phyloP scores from a whole-genome alignment of 2,113 vertebrate species.

The Dicentrarchus labrax region DNA sequence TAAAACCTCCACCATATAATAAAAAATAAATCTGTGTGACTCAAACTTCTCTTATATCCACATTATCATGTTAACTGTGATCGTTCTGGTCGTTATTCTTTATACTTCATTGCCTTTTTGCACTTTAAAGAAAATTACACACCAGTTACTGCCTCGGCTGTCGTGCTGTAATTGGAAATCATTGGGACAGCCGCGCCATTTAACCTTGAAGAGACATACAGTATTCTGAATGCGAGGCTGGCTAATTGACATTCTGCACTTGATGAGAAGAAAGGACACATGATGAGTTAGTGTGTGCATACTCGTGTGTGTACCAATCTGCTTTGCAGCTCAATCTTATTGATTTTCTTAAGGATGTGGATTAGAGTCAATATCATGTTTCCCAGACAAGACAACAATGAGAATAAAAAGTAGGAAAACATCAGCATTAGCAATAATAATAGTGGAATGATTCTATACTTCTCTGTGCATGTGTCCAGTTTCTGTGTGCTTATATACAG shows the following conservation, averaged over 20 bases:
- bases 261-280: conserved; percentile 36
- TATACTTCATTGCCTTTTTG: neutral
- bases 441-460: neutral
- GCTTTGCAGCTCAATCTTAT: neutral
- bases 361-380: conserved; percentile 12
- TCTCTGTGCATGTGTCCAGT: neutral
- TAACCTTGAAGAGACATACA: conserved; percentile 45
- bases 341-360: conserved; percentile 5
- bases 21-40: conserved; percentile 16
- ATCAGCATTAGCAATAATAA: neutral
- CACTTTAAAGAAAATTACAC: neutral
- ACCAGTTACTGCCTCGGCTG: neutral
- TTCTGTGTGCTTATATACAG: no score
- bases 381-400: neutral
- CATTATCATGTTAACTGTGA: neutral
- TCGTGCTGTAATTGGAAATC: conserved; percentile 38
- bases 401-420: neutral
- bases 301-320: neutral
- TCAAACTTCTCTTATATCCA: conserved; percentile 7
- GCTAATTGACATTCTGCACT: conserved; percentile 48
- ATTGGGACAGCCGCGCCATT: conserved; percentile 27
- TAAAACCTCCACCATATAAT: neutral
- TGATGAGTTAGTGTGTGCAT: neutral
- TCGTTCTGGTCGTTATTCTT: neutral
- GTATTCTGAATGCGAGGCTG: conserved; percentile 9